Percentiles rank a stretch among this genome's conserved stretches.
phyloP scores from a whole-genome alignment of 2,113 vertebrate genomes.

The Osmerus eperlanus region DNA sequence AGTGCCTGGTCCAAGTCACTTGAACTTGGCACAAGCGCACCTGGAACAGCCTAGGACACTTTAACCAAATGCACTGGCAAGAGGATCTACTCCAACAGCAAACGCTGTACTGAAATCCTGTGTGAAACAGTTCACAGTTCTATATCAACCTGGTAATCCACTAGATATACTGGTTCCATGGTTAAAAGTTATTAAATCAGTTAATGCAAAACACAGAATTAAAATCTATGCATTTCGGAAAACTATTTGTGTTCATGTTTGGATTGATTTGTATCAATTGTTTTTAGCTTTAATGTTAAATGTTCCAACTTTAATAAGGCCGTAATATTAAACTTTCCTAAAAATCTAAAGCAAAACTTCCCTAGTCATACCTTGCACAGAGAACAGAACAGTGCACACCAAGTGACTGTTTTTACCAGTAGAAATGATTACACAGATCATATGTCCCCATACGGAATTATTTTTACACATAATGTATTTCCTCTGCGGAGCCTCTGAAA shows the following conservation, averaged over 20 bases:
- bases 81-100: conserved; percentile 46
- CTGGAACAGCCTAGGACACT: conserved; percentile 66
- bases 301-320: too few species aligned
- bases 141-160: too few species aligned
- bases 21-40: conserved; percentile 69
- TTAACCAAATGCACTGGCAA: conserved; percentile 44
- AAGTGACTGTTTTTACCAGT: conserved; percentile 65
- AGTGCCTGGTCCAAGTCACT: conserved; percentile 69
- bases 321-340: too few species aligned
- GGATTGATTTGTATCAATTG: too few species aligned
- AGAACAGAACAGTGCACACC: conserved; percentile 52
- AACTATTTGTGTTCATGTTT: too few species aligned
- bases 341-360: conserved; percentile 7
- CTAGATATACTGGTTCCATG: too few species aligned
- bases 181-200: too few species aligned
- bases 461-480: conserved; percentile 78
- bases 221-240: too few species aligned
- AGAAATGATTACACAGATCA: conserved; percentile 71
- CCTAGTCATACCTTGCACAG: conserved; percentile 45
- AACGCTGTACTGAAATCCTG: neutral
- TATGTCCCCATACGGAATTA: conserved; percentile 77
- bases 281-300: too few species aligned
- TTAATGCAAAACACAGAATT: too few species aligned
- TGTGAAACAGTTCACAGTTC: too few species aligned
- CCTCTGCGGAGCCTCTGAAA: conserved; percentile 71